Evolutionary conservation across 2,113 vertebrate species (phyloP).

Genomic region (Antidorcas marsupialis): DNA sequence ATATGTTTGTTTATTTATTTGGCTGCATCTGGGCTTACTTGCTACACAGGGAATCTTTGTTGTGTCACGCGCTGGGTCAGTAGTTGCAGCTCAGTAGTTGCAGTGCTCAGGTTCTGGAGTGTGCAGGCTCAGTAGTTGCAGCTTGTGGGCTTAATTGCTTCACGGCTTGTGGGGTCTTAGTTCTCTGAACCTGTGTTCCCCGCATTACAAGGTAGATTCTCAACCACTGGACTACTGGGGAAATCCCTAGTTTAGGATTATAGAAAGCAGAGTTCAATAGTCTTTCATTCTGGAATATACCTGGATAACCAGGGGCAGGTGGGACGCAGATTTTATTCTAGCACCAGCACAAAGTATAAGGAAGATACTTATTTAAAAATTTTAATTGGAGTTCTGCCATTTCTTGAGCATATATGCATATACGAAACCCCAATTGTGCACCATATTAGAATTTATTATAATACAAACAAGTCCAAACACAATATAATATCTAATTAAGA

Average conservation of each 20-base stretch:
- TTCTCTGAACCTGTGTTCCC: not conserved
- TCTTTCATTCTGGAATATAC: not conserved
- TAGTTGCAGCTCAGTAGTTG: not conserved
- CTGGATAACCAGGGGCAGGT: not conserved
- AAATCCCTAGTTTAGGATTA: not conserved
- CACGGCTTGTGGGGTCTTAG: not conserved
- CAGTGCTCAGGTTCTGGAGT: too few species aligned
- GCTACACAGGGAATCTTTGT: not conserved
- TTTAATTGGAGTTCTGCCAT: not conserved
- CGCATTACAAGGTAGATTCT: not conserved
- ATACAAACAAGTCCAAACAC: conserved; percentile 83
- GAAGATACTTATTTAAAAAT: not conserved
- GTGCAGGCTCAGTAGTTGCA: not conserved
- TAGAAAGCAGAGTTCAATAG: not conserved
- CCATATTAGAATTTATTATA: conserved; percentile 81
- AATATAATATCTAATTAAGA: conserved; percentile 81
- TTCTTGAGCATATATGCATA: not conserved
- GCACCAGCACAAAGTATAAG: not conserved
- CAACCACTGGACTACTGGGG: not conserved
- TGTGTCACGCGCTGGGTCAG: not conserved
- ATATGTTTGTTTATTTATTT: not conserved
- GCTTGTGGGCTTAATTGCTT: not conserved
- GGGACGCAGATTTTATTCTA: not conserved
- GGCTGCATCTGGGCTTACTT: not conserved
- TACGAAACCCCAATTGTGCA: conserved; percentile 59